Evolutionary conservation across 2,888 invertebrate species (phyloP), one percentile per base, ranked within the genome.

Genomic region (Corbicula japonica): DNA sequence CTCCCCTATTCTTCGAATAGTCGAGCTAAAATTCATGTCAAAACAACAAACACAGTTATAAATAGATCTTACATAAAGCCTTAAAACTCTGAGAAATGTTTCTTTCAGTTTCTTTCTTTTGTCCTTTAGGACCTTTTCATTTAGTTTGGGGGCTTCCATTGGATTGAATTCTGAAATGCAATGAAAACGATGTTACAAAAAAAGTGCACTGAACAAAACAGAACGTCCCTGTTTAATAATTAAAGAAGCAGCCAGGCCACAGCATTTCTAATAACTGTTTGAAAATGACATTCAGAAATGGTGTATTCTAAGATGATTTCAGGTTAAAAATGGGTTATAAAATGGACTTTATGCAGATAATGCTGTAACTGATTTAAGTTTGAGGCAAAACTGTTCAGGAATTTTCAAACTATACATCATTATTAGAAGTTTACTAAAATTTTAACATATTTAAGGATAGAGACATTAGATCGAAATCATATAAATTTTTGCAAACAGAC

Each of bases 111-210:
- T 99, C 93, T 98, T 98, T 80, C 99, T 95, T 94, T 99, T 99
- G 91, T 99, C 99, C 93, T 98, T 97, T 61, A 99, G 94, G 0
- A 99, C 99, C 94, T 98, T 98, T 93, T 99, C 98, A 94, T 98
- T 99, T 3, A 99, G 94, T 0, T 98, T 97, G 28, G 98, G 98
- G 32, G 98, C 97, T 92, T 98, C 97, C 87, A 97, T 95, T 0
- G 98, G 98, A 94, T 98, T 98, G 92, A 96, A 99, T 93, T 99
- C 98, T 98, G 71, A 30, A 74, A 77, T 18, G 21, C 3, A 50
- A 63, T 62, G 28, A 68, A 56, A 2, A 28, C 30, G 6, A 18
- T 60, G 4, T 58, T 26, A 2, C 28, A 10, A 74, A 54, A 44
- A 10, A 52, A 30, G 38, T 21, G 50, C 26, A 35, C 5, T 50